Evolutionary conservation across 2,797 vertebrate species (phyloP).

Genomic region (Clamator glandarius): DNA sequence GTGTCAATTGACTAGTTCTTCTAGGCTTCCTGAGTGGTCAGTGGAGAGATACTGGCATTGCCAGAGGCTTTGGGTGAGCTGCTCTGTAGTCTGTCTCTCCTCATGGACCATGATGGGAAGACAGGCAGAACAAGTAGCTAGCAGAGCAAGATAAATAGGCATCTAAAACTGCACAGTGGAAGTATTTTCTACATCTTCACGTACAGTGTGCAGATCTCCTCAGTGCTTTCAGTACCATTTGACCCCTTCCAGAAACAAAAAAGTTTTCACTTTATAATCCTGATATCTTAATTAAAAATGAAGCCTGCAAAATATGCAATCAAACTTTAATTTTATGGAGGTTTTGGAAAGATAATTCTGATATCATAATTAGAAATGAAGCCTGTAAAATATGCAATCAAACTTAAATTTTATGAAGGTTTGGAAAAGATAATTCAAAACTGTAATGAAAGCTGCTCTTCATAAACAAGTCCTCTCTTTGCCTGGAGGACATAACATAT

Average conservation of each 20-base stretch:
- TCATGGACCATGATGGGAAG: neutral
- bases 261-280: neutral
- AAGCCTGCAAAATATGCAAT: neutral
- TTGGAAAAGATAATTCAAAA: neutral
- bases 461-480: neutral
- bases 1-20: neutral
- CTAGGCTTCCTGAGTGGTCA: neutral
- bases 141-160: neutral
- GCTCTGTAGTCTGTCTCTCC: accelerated
- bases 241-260: neutral
- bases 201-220: neutral
- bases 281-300: neutral
- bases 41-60: neutral
- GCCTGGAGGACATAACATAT: neutral
- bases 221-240: neutral
- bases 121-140: neutral
- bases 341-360: neutral
- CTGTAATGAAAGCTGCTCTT: neutral
- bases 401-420: neutral
- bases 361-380: neutral
- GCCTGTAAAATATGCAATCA: neutral
- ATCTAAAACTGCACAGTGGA: neutral
- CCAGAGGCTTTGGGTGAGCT: neutral
- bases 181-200: neutral
- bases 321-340: neutral